phyloP scores from a whole-genome alignment of 2,797 vertebrate genomes.

The Pteronotus mesoamericanus region DNA sequence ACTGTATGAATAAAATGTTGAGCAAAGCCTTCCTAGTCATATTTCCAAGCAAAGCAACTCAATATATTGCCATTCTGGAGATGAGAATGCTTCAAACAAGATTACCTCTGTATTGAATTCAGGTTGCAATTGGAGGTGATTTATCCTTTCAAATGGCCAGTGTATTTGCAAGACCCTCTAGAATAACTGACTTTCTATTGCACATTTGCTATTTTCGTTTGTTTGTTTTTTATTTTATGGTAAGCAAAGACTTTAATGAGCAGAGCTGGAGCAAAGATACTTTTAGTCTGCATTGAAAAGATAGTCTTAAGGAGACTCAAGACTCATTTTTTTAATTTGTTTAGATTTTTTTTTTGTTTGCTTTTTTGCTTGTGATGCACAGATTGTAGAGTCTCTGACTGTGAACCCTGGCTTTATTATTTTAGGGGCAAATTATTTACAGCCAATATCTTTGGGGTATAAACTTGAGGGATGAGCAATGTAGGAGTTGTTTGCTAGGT shows the following conservation, averaged over 20 bases:
- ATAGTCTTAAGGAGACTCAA: neutral
- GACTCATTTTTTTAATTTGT: neutral
- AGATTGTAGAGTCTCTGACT: neutral
- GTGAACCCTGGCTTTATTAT: neutral
- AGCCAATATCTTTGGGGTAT: neutral
- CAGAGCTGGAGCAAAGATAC: neutral
- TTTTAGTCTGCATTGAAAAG: neutral
- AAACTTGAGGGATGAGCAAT: neutral
- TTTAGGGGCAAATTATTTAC: neutral
- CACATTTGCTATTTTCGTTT: neutral
- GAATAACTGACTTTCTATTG: conserved; percentile 21
- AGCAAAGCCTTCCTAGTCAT: conserved; percentile 64
- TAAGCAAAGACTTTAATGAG: conserved; percentile 1
- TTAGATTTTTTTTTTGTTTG: neutral
- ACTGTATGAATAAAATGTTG: conserved; percentile 67
- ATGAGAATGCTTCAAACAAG: conserved; percentile 51
- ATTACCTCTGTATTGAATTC: conserved; percentile 15
- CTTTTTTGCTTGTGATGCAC: neutral
- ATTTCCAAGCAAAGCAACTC: conserved; percentile 66
- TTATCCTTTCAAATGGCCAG: conserved; percentile 38
- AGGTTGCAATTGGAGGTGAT: conserved; percentile 19
- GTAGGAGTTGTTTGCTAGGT: neutral
- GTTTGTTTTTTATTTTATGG: neutral
- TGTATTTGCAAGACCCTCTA: conserved; percentile 36
- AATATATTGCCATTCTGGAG: conserved; percentile 31